These are phyloP conservation scores for Drosophila athabasca DNA, from an alignment of 1,140 invertebrate genomes.

Conservation along the genomic window DNA sequence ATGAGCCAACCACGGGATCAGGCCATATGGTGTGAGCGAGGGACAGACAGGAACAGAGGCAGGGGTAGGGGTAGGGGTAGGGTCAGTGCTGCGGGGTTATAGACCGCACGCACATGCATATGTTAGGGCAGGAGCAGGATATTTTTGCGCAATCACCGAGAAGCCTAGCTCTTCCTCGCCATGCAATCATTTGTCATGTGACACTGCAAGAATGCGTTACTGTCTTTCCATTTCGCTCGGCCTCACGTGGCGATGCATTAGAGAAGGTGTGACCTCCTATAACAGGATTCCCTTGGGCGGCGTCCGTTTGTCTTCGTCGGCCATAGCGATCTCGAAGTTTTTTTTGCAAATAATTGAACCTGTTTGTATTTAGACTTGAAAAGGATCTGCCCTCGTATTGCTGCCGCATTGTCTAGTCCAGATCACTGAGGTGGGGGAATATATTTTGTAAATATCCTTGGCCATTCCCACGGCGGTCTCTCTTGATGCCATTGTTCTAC, in stretches of 20 bases:
- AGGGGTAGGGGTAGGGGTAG: background rate
- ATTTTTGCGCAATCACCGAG: slow-evolving; percentile 80
- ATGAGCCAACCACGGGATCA: slow-evolving; percentile 62
- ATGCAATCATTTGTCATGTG: slow-evolving; percentile 73
- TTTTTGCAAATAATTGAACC: slow-evolving; percentile 76
- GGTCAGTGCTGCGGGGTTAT: slow-evolving; percentile 30
- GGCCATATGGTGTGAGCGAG: slow-evolving; percentile 55
- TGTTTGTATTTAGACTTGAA: slow-evolving; percentile 56
- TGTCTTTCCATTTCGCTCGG: slow-evolving; percentile 1
- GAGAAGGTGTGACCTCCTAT: slow-evolving; percentile 65
- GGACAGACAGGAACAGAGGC: slow-evolving; percentile 3
- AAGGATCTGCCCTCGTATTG: slow-evolving; percentile 24
- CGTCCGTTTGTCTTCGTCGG: slow-evolving; percentile 53
- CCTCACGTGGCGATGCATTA: slow-evolving; percentile 40
- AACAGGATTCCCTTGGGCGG: slow-evolving; percentile 28
- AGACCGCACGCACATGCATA: slow-evolving; percentile 59
- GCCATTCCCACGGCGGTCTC: slow-evolving; percentile 64
- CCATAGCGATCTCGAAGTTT: slow-evolving; percentile 25
- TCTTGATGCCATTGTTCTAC: slow-evolving; percentile 61
- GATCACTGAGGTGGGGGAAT: slow-evolving; percentile 22
- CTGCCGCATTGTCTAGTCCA: slow-evolving; percentile 67
- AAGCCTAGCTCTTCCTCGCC: slow-evolving; percentile 19
- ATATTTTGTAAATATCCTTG: slow-evolving; percentile 70
- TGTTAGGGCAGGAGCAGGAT: slow-evolving; percentile 35
- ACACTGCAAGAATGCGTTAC: slow-evolving; percentile 60